Percentiles rank a stretch among this genome's conserved stretches.
phyloP scores from a whole-genome alignment of 2,113 vertebrate genomes.

The Chloebia gouldiae region DNA sequence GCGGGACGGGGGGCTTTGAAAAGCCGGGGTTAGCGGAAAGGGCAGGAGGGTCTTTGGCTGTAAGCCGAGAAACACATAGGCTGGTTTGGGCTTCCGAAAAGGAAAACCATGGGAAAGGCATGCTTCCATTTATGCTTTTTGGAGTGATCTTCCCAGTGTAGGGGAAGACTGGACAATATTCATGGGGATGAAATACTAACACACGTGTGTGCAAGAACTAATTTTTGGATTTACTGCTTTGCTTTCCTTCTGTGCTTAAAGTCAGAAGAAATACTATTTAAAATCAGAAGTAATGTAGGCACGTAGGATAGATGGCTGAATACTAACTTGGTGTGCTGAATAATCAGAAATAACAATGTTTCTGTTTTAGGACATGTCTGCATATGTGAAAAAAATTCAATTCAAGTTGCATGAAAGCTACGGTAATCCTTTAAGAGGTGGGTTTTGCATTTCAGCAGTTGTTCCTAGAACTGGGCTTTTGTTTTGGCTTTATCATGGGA shows the following conservation, averaged over 20 bases:
- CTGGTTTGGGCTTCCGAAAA: not conserved
- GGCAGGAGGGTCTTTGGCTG: too few relatives aligned
- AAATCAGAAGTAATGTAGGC: too few relatives aligned
- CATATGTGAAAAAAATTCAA: slow-evolving; percentile 98
- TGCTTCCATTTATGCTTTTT: not conserved
- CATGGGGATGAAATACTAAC: accelerated
- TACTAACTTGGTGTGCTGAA: not conserved
- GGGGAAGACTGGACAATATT: not conserved
- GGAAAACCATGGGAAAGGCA: not conserved
- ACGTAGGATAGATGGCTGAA: accelerated
- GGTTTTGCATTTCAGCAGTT: not conserved
- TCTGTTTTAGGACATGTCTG: slow-evolving; percentile 91
- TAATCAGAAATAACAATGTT: not conserved
- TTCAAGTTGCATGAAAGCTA: slow-evolving; percentile 99
- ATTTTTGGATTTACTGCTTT: accelerated
- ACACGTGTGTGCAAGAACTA: accelerated
- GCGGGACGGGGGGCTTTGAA: not conserved
- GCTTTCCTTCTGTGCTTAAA: not conserved
- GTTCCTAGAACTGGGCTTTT: not conserved
- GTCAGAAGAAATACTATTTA: not conserved
- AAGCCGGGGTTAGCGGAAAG: too few relatives aligned
- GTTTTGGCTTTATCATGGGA: not conserved
- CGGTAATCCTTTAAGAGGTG: slow-evolving; percentile 95
- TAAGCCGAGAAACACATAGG: accelerated
- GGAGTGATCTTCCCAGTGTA: not conserved